Conservation (phyloP, 2,888 invertebrate species). For the Morpho deidamia region DNA sequence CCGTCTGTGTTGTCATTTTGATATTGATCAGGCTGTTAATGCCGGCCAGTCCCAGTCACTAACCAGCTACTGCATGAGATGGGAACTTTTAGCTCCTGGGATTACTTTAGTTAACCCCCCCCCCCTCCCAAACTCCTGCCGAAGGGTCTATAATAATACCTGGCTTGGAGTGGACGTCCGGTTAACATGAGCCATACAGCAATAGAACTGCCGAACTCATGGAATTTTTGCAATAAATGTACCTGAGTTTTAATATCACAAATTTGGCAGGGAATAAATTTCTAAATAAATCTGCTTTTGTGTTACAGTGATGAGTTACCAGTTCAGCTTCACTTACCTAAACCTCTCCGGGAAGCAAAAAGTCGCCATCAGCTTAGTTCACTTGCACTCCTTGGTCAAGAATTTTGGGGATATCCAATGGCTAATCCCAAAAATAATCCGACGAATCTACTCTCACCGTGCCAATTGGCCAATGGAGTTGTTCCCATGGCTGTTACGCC, state of each 20-base stretch:
- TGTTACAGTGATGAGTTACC: constrained; percentile 92
- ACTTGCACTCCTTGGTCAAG: constrained; percentile 92
- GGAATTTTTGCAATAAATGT: no score
- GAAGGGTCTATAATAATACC: no score
- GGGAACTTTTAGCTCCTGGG: constrained; percentile 99
- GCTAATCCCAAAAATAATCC: constrained; percentile 82
- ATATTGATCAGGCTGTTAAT: no score
- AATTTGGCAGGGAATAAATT: not conserved
- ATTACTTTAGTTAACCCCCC: no score
- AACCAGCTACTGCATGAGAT: constrained; percentile 99
- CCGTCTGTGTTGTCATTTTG: no score
- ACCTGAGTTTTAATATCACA: no score
- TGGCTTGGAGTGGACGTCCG: no score
- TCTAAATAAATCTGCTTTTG: not conserved
- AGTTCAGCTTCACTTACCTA: constrained; percentile 91
- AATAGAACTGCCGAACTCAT: no score
- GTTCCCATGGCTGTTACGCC: constrained; percentile 76
- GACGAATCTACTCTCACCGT: constrained; percentile 56
- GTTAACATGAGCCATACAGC: no score
- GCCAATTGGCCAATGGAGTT: constrained; percentile 54
- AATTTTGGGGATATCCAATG: constrained; percentile 91
- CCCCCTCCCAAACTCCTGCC: no score
- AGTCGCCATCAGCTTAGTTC: constrained; percentile 94
- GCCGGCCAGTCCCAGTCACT: constrained; percentile 81
- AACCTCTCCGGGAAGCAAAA: constrained; percentile 90